A percentile compares a stretch with the other conserved stretches of the same genome.
These are phyloP conservation scores for Helobdella robusta DNA, from an alignment of 2,888 invertebrate genomes.

Conservation along the genomic window DNA sequence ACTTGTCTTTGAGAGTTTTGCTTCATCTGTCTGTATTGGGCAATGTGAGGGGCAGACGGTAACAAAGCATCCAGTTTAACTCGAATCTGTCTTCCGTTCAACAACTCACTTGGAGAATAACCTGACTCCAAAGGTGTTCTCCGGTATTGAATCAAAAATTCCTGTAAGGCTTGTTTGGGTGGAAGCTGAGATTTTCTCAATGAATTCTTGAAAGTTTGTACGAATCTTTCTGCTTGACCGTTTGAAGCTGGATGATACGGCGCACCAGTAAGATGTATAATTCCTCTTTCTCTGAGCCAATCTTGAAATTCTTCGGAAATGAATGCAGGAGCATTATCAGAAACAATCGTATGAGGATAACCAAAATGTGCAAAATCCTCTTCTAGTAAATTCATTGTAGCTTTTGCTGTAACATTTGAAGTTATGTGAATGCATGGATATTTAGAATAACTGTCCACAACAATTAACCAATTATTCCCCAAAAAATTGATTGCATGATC, in stretches of 20 bases:
- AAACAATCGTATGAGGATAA: too few species aligned
- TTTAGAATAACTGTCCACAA: slow-evolving; percentile 18
- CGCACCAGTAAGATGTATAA: slow-evolving; percentile 5
- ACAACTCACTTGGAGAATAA: slow-evolving; percentile 7
- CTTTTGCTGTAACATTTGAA: not conserved
- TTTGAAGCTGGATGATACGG: slow-evolving; percentile 16
- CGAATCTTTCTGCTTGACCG: slow-evolving; percentile 17
- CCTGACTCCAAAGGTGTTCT: slow-evolving; percentile 3
- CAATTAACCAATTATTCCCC: slow-evolving; percentile 4
- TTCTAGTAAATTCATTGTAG: not conserved
- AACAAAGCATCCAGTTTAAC: not conserved
- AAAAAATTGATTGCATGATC: slow-evolving; percentile 11
- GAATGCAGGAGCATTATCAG: not conserved
- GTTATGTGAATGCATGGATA: slow-evolving; percentile 11
- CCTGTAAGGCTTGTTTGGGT: not conserved
- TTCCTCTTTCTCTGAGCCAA: not conserved
- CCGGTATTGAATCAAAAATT: slow-evolving; percentile 14
- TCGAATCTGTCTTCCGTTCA: not conserved
- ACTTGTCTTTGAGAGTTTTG: not conserved
- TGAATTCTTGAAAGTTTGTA: slow-evolving; percentile 9
- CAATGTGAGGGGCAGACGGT: not conserved
- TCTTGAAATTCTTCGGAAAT: slow-evolving; percentile 14
- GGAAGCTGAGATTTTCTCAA: slow-evolving; percentile 2
- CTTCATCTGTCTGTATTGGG: not conserved
- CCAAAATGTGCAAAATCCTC: slow-evolving; percentile 9